Conservation (phyloP, 2,888 invertebrate genomes). For the Stegophylla sp. region DNA sequence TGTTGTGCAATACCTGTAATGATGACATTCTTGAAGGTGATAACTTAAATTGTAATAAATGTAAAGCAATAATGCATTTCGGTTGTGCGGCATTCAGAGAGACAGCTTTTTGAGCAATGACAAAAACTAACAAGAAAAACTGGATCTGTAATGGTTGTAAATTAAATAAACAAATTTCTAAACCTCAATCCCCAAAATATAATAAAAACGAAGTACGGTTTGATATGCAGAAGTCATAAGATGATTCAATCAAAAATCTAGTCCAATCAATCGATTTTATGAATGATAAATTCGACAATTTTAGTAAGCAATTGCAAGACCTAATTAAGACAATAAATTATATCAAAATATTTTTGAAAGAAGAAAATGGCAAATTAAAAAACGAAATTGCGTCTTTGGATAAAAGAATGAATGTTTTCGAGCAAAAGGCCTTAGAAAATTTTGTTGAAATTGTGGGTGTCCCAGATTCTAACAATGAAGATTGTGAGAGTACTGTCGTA, state of each 20-base stretch:
- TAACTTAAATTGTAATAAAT: not conserved
- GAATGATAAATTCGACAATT: not conserved
- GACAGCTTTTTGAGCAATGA: not conserved
- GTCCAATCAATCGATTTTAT: not conserved
- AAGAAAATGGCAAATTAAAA: not conserved
- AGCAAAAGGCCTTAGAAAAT: no score
- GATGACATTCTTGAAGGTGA: not conserved
- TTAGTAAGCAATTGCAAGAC: not conserved
- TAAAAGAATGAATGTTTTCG: not conserved
- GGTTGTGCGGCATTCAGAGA: not conserved
- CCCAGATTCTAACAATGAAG: not conserved
- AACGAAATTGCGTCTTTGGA: not conserved
- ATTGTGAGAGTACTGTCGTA: not conserved
- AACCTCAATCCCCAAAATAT: not conserved
- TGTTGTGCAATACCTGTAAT: not conserved
- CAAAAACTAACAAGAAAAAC: not conserved
- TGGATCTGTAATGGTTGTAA: not conserved
- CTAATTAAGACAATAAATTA: not conserved
- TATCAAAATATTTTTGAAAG: conserved; percentile 1
- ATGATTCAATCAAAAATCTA: not conserved
- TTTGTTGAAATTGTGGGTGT: not conserved
- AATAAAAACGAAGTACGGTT: not conserved
- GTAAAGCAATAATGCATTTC: not conserved
- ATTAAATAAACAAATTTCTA: no score
- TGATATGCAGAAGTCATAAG: not conserved